Base-by-base conservation (phyloP, 2,888 invertebrate genomes). In the Pteria penguin region DNA sequence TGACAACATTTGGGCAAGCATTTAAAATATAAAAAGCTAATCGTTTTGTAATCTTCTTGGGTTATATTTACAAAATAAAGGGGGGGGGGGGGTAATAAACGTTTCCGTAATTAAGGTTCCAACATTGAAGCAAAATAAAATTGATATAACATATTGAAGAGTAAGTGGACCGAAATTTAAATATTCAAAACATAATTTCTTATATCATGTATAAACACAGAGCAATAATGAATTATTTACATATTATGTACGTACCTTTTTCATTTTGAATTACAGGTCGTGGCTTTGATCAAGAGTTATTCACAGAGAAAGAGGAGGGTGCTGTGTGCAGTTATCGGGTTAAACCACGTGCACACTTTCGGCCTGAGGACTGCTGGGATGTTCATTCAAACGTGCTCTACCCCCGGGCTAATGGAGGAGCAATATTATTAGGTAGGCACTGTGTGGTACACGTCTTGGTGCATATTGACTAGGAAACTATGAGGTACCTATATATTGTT, bases 221-320 rank as follows among this genome's bases (percentile, higher is more conserved):
- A n/a, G n/a, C 22, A n/a, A 14, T 18, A 22, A 58, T 18, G 8
- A 58, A 58, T 8, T 58, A 58, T 24, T 8, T 22, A n/a, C n/a
- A n/a, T n/a, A n/a, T n/a, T n/a, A n/a, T n/a, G n/a, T n/a, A n/a
- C n/a, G n/a, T n/a, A n/a, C n/a, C n/a, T n/a, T n/a, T n/a, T n/a
- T n/a, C n/a, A n/a, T n/a, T n/a, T n/a, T n/a, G n/a, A n/a, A 14
- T 61, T 72, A 14, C 70, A 88, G 87, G 88, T 27, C 83, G 88
- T 1, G 86, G 87, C 14, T 87, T 86, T 72, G 87, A 88, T 72
- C 85, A 86, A 52, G 86, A 87, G 68, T 79, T 84, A 8, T 86
- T 86, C 66, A 76, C 78, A 27, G 87, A 88, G 73, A 87, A 86
- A 74, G 87, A 88, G 57, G 86, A 87, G 58, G 78, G 78, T 1